Evolutionary conservation across 2,888 invertebrate species (phyloP), one percentile per base, ranked within the genome.

Genomic region (Brachyopa scutellaris): DNA sequence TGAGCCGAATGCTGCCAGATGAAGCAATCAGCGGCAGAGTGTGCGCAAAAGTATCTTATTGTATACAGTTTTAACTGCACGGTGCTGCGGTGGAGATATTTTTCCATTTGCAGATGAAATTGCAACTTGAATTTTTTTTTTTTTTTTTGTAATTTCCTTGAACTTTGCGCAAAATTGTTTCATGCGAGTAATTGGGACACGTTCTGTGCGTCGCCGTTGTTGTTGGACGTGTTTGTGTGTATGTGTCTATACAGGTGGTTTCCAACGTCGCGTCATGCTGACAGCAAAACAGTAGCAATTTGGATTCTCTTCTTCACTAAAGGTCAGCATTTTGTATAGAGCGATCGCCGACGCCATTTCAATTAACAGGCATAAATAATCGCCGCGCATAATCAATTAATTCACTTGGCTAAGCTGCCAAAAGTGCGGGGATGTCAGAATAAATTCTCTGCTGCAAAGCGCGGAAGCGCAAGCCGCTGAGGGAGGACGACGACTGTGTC

Each of bases 11-110:
- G 70, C 53, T 64, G 49, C 55, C n/a, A 82, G 77, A 82, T 82
- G 26, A 82, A 82, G 82, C 77, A 82, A 82, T 82, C 82, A 82
- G 66, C 38, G 26, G 23, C 42, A 57, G 57, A 76, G 80, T 82
- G 77, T 61, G 72, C 77, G 51, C 64, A 36, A 36, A 64, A 49
- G 57, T 76, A 69, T 59, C n/a, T 62, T 67, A 9, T n/a, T 62
- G 33, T 40, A n/a, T n/a, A 17, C 11, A 36, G 2, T 5, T n/a
- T n/a, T n/a, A n/a, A 33, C 31, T 15, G 42, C 29, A 21, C 51
- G 40, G 73, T 49, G 26, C 31, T 6, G 31, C 57, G 66, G 59
- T 9, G 19, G 36, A 59, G 33, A 51, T 57, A 29, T 64, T 72
- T 78, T 78, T 72, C 72, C 78, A 78, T 70, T 70, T 70, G 57